Evolutionary conservation across 2,888 invertebrate species (phyloP), one percentile per base, ranked within the genome.

Genomic region (Melangyna quadrimaculata): DNA sequence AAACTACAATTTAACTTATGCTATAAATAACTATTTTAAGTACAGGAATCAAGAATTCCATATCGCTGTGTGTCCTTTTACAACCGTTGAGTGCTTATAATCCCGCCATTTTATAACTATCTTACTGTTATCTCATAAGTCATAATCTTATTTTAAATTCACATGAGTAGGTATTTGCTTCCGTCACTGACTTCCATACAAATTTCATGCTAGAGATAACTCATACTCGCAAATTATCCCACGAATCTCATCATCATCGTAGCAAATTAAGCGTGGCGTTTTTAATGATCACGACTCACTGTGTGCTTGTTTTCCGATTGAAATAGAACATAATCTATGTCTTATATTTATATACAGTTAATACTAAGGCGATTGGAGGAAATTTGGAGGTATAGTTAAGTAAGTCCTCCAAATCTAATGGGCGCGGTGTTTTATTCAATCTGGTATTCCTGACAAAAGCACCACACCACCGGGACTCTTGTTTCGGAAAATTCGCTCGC

Each of bases 401-500:
- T 22, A 7, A 6, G 1, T 9, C 4, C 12, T 24, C 43, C 43
- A 24, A 24, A 12, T 59, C 14, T 5, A 12, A 24, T 22, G 4
- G 37, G 10, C 10, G n/a, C n/a, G n/a, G n/a, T n/a, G n/a, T n/a
- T n/a, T 19, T 2, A 12, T 10, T 84, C 70, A 86, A 22, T 91
- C 91, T 9, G 92, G 92, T 87, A 92, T 90, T 67, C 90, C 91
- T 70, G 89, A 88, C 67, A 90, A 88, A 9, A 90, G 81, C 10
- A 91, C 91, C 61, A 89, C 88, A 55, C 88, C 88, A 14, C 75
- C 88, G 24, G 84, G 87, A 37, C 73, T 75, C 1, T 82, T 24
- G 10, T 89, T 90, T 12, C 96, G 94, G 90, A 95, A 97, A 89
- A 97, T 94, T 87, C 96, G 94, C 89, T 97, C 95, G 19, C 93